These are phyloP conservation scores for Meteorus cinctellus DNA, from an alignment of 2,888 invertebrate species.

Conservation along the genomic window DNA sequence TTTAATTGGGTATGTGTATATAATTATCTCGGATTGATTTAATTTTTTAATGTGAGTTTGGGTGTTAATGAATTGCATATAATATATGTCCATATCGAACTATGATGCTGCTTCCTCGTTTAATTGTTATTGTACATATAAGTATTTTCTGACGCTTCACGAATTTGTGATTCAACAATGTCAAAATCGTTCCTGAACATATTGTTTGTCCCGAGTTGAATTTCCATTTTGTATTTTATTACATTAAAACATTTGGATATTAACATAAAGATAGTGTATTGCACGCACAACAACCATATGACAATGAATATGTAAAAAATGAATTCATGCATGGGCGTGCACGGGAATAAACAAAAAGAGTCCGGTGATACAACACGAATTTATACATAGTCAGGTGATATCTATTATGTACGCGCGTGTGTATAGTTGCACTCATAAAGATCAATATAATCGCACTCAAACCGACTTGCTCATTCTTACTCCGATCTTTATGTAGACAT, in stretches of 20 bases:
- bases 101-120: background rate
- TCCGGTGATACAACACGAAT: conserved; percentile 53
- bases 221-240: no score
- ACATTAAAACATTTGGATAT: background rate
- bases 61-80: no score
- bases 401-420: conserved; percentile 51
- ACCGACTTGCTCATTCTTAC: conserved; percentile 10
- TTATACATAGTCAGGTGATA: conserved; percentile 54
- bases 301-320: conserved; percentile 43
- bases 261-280: background rate
- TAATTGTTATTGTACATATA: background rate
- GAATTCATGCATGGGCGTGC: conserved; percentile 11
- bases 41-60: background rate
- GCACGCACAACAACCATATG: conserved; percentile 48
- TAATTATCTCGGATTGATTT: background rate
- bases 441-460: conserved; percentile 54
- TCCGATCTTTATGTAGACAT: background rate
- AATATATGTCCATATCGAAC: no score
- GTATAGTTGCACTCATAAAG: conserved; percentile 39
- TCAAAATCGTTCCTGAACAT: no score
- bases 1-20: background rate
- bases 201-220: no score
- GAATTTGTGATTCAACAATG: no score
- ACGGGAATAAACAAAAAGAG: conserved; percentile 44
- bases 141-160: no score